Conservation (phyloP, 2,113 vertebrate species). For the Chionodraco myersi region DNA sequence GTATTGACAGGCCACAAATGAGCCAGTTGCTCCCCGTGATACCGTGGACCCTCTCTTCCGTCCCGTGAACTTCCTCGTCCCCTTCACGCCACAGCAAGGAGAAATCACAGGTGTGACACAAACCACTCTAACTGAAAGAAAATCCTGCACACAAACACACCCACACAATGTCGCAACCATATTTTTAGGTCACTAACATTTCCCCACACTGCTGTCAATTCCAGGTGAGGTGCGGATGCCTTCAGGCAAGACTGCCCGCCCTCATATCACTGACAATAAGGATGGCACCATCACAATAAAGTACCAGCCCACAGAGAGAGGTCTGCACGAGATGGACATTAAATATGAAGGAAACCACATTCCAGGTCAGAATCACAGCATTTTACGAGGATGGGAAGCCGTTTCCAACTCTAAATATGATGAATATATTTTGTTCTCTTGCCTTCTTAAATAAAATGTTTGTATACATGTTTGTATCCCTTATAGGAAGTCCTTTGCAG, state of each 20-base stretch:
- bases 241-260: conserved; percentile 91
- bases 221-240: conserved; percentile 97
- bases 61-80: conserved; percentile 95
- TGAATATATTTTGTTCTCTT: neutral
- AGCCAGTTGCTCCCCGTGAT: conserved; percentile 88
- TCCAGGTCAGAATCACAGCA: conserved; percentile 84
- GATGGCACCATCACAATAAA: conserved; percentile 95
- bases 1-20: conserved; percentile 89
- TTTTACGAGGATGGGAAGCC: neutral
- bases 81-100: conserved; percentile 94
- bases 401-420: neutral
- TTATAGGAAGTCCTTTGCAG: conserved; percentile 92
- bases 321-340: conserved; percentile 98
- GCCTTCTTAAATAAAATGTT: neutral
- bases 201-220: conserved; percentile 31
- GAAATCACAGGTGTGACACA: conserved; percentile 90
- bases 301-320: conserved; percentile 91
- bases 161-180: neutral
- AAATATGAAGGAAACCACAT: conserved; percentile 98
- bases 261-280: conserved; percentile 95
- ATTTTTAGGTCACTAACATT: conserved; percentile 42
- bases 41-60: conserved; percentile 89
- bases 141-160: neutral
- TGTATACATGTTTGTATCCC: neutral
- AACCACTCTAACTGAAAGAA: neutral